phyloP scores from a whole-genome alignment of 2,888 invertebrate species.

The Philopedon plagiatum region DNA sequence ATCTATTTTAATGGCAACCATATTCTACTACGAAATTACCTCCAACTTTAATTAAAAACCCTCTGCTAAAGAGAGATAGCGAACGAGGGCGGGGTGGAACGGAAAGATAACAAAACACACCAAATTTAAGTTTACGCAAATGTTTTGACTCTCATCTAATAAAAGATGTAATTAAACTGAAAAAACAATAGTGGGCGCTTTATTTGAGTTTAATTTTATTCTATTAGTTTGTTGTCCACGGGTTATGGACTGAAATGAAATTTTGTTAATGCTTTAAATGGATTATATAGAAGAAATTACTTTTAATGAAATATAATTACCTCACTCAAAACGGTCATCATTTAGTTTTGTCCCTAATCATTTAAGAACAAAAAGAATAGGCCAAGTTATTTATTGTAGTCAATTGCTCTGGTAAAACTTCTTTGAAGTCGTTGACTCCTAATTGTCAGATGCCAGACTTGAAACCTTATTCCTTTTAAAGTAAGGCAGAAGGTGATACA shows the following conservation, averaged over 20 bases:
- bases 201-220: constrained; percentile 24
- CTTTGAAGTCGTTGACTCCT: no score
- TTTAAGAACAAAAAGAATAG: no score
- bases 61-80: constrained; percentile 46
- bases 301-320: no score
- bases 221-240: neutral
- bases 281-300: no score
- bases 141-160: constrained; percentile 43
- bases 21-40: constrained; percentile 66
- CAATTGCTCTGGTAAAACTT: no score
- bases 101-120: constrained; percentile 46
- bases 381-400: no score
- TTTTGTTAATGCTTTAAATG: neutral
- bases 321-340: no score
- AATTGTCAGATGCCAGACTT: no score
- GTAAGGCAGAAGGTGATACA: no score
- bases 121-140: constrained; percentile 49
- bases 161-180: constrained; percentile 42
- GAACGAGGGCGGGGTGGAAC: constrained; percentile 37
- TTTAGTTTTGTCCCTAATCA: no score
- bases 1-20: constrained; percentile 67
- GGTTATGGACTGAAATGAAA: no score
- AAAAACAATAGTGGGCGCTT: constrained; percentile 33
- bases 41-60: constrained; percentile 65
- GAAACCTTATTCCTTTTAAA: no score